Conservation (phyloP, 2,888 invertebrate species). For the Nemoura dubitans region DNA sequence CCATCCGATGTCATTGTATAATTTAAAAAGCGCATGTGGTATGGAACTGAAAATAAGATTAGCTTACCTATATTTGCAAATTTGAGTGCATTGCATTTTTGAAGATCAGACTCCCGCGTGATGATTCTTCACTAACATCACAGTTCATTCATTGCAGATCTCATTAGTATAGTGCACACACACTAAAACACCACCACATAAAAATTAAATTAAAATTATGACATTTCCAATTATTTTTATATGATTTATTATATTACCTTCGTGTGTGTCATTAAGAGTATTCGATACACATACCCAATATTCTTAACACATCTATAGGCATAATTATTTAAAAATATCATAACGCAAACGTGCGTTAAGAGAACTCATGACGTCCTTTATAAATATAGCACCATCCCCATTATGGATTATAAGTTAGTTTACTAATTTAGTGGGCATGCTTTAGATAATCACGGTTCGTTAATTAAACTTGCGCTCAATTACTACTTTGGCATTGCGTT, state of each 20-base stretch:
- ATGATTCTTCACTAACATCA: too few relatives aligned
- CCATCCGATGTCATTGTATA: neutral
- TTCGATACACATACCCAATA: neutral
- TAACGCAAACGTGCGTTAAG: too few relatives aligned
- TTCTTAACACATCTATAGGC: conserved; percentile 21
- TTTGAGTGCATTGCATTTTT: too few relatives aligned
- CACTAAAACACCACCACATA: neutral
- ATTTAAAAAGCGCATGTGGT: neutral
- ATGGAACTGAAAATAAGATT: too few relatives aligned
- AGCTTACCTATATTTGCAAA: too few relatives aligned
- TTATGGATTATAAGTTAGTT: neutral
- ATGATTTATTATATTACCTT: neutral
- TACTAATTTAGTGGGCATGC: neutral
- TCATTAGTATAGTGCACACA: neutral
- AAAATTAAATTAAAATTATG: neutral
- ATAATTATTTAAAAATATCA: too few relatives aligned
- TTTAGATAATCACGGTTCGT: neutral
- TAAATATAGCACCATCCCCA: neutral
- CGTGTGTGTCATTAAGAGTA: neutral
- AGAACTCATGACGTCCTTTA: neutral
- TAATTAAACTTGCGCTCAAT: neutral
- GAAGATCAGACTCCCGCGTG: too few relatives aligned
- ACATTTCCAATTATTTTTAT: neutral
- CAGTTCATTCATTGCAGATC: too few relatives aligned
- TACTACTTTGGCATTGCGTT: neutral